Evolutionary conservation across 2,113 vertebrate genomes (phyloP).

Genomic region (Tautogolabrus adspersus): DNA sequence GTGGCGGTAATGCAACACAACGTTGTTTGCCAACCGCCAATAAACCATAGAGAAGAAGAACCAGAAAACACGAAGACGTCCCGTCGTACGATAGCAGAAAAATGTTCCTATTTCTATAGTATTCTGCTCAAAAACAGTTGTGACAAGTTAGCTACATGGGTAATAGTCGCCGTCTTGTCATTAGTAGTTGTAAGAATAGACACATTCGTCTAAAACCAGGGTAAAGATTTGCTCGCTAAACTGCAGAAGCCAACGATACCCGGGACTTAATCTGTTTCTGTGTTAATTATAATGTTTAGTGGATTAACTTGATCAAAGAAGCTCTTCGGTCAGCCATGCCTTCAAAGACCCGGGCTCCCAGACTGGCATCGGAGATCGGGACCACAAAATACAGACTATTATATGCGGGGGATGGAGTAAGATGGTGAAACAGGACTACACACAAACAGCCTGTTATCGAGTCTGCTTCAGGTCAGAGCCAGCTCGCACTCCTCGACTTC

Average conservation of each 20-base stretch:
- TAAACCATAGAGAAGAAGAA: conserved; percentile 4
- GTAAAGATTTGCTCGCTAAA: background rate
- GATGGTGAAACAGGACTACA: background rate
- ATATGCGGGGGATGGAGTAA: background rate
- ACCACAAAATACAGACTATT: background rate
- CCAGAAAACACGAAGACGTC: background rate
- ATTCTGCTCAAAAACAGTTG: background rate
- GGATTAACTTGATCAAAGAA: background rate
- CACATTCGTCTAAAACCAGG: background rate
- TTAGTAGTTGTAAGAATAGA: background rate
- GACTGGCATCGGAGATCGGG: background rate
- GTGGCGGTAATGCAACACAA: background rate
- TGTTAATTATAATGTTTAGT: background rate
- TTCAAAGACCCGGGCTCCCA: background rate
- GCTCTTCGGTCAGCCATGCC: background rate
- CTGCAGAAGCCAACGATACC: background rate
- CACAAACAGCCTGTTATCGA: background rate
- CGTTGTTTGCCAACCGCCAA: background rate
- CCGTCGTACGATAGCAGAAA: fast-evolving
- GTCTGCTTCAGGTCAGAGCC: background rate
- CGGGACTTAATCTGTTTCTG: background rate
- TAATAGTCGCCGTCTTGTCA: background rate
- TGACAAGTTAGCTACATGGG: background rate
- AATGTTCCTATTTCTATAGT: background rate
- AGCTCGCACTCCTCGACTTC: conserved; percentile 40